A percentile compares a stretch with the other conserved stretches of the same genome.
Conservation (phyloP, 2,113 vertebrate genomes). For the Lepisosteus oculatus region DNA sequence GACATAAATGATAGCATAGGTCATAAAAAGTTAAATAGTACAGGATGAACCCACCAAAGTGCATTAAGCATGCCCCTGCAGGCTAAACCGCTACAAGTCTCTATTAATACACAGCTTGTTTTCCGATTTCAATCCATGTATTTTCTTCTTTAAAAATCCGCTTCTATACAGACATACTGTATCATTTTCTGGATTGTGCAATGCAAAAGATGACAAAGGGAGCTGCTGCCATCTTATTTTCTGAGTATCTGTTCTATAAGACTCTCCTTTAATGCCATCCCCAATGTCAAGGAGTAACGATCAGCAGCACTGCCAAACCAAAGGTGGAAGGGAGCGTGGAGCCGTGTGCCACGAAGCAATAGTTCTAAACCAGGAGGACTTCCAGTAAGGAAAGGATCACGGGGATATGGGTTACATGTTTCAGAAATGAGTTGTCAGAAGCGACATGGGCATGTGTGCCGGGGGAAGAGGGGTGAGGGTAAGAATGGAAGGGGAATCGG, state of each 20-base stretch:
- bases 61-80: conserved; percentile 37
- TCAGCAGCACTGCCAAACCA: conserved; percentile 45
- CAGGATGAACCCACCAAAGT: conserved; percentile 29
- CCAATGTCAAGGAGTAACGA: conserved; percentile 59
- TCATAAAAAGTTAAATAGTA: conserved; percentile 29
- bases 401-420: conserved; percentile 56
- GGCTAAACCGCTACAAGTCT: conserved; percentile 31
- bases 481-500: conserved; percentile 26
- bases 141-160: neutral
- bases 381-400: neutral
- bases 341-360: conserved; percentile 53
- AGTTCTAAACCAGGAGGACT: conserved; percentile 44
- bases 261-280: conserved; percentile 50
- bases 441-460: conserved; percentile 32
- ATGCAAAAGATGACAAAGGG: conserved; percentile 41
- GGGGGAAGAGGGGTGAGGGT: conserved; percentile 6
- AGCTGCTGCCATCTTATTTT: conserved; percentile 44
- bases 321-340: conserved; percentile 40
- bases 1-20: conserved; percentile 16
- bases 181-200: conserved; percentile 26
- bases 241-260: conserved; percentile 35
- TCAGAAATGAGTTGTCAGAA: conserved; percentile 50
- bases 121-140: conserved; percentile 3
- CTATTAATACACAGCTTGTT: conserved; percentile 27
- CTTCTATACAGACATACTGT: neutral